phyloP scores from a whole-genome alignment of 1,140 invertebrate genomes.

The Camponotus floridanus region DNA sequence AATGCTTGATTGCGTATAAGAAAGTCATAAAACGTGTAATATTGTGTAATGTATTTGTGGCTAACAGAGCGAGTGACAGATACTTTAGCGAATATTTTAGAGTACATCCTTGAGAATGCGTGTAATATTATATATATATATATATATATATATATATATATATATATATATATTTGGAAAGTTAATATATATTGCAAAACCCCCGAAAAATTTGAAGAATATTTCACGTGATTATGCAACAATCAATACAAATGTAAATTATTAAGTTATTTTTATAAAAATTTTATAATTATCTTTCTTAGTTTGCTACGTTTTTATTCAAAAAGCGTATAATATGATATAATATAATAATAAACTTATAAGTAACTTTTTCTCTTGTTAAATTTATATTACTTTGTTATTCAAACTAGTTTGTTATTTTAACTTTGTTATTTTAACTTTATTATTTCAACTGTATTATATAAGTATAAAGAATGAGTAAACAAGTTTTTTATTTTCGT shows the following conservation, averaged over 20 bases:
- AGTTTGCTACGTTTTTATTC: neutral
- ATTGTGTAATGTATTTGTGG: neutral
- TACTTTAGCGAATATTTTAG: neutral
- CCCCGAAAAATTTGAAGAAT: neutral
- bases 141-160: neutral
- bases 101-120: neutral
- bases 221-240: neutral
- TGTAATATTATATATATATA: neutral
- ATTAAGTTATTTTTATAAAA: neutral
- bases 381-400: neutral
- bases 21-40: neutral
- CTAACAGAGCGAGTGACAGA: neutral
- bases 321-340: neutral
- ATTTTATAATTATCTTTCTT: constrained; percentile 31
- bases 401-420: neutral
- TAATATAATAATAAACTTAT: too few relatives aligned
- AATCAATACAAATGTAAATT: neutral
- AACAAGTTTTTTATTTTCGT: constrained; percentile 20
- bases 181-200: neutral
- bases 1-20: neutral
- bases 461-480: neutral
- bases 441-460: neutral
- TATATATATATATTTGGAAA: neutral
- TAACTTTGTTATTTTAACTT: neutral
- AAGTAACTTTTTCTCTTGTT: neutral